Evolutionary conservation across 2,113 vertebrate genomes (phyloP).

Genomic region (Poecile atricapillus): DNA sequence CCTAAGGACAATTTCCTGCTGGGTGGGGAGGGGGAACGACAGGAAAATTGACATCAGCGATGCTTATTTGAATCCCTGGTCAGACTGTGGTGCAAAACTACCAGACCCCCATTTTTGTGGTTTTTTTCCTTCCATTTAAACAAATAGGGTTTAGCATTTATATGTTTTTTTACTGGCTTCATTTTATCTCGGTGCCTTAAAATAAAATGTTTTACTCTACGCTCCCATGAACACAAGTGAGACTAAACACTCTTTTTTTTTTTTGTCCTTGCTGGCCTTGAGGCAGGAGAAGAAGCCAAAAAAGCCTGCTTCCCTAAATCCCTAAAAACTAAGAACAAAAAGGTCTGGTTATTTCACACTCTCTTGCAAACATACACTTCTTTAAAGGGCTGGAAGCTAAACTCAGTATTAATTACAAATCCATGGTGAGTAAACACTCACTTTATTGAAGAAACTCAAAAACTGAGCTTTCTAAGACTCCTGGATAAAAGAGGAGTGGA

Average conservation of each 20-base stretch:
- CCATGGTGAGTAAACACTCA: background rate
- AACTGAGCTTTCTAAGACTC: background rate
- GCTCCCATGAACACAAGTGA: background rate
- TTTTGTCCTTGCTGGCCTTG: background rate
- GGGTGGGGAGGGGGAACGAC: background rate
- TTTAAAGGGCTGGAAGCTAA: background rate
- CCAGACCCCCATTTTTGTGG: background rate
- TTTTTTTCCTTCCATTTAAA: background rate
- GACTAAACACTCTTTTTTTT: fast-evolving
- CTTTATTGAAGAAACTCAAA: background rate
- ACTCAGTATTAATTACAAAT: background rate
- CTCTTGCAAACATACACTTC: background rate
- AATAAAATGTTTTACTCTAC: background rate
- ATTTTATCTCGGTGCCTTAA: background rate
- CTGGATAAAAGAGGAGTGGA: background rate
- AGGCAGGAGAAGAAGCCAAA: background rate
- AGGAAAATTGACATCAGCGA: constrained; percentile 23
- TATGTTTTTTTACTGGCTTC: background rate
- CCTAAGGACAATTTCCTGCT: background rate
- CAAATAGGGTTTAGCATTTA: background rate
- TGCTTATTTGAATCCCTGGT: background rate
- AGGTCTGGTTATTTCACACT: background rate
- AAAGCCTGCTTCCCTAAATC: background rate
- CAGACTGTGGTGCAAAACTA: background rate
- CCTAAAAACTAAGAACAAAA: background rate